phyloP scores from a whole-genome alignment of 2,113 vertebrate genomes.

The Xerus inauris region DNA sequence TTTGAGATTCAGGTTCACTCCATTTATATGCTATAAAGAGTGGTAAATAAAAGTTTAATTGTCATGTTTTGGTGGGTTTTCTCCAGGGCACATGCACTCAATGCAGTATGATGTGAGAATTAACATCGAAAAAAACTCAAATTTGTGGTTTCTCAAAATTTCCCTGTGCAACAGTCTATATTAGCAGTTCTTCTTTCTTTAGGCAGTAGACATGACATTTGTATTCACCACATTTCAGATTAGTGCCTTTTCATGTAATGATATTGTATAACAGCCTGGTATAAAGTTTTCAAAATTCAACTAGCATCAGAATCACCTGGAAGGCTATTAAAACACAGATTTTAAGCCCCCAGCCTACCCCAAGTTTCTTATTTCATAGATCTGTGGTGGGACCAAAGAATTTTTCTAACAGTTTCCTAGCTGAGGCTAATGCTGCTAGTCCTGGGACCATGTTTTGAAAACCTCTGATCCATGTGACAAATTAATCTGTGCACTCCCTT shows the following conservation, averaged over 20 bases:
- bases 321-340: not conserved
- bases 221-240: not conserved
- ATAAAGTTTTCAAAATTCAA: not conserved
- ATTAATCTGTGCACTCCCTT: not conserved
- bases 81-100: not conserved
- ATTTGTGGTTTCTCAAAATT: not conserved
- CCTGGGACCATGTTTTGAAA: not conserved
- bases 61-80: not conserved
- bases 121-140: not conserved
- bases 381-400: not conserved
- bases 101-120: not conserved
- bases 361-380: not conserved
- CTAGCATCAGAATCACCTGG: not conserved
- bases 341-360: no score
- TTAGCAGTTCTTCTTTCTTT: not conserved
- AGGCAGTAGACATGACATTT: not conserved
- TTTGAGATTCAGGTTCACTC: not conserved
- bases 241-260: not conserved
- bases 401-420: not conserved
- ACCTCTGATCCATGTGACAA: not conserved
- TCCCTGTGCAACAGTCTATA: not conserved
- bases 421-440: not conserved
- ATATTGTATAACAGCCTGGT: not conserved
- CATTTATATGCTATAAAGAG: not conserved
- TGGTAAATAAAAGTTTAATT: not conserved